Base-by-base conservation (phyloP, 2,113 vertebrate species). In the Cephalopterus ornatus region DNA sequence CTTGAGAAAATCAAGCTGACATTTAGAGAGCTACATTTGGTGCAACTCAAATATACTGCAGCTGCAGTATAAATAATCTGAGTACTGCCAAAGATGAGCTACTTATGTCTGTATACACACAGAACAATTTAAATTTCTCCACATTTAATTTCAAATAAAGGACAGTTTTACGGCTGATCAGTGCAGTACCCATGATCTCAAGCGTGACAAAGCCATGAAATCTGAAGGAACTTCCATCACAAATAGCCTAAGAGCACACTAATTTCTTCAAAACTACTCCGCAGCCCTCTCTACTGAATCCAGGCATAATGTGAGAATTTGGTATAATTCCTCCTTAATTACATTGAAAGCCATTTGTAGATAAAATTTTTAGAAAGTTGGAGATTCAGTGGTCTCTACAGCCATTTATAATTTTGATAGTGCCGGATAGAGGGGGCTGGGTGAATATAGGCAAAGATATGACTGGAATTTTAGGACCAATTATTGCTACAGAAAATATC, bases 1-100 rank as follows among this genome's bases (percentile, higher is more conserved):
- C 86, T 96, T 87, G 83, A 96, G 88, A 92, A 97, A 95, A 96
- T 94, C 70, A 44, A 85, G 61, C 83, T 95, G 92, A 93, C 93
- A 93, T 96, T 96, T 96, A 78, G 56, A 94, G 37, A 93, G 66
- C 86, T 81, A 92, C 92, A 96, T 94, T 96, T 95, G 76, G 86
- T 87, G 88, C 83, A 89, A 87, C 70, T 88, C 91, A 91, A 71
- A 95, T 92, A 86, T 71, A 94, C 92, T 93, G 92, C 95, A 96
- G 91, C 93, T 96, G 85, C 87, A 86, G 88, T 77, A 93, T 76
- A 95, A 97, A 92, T 92, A 94, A 95, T 81, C 73, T 42, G 61
- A 94, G 83, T 23, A 27, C 62, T 94, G 93, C 84, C 80, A 86
- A 89, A 85, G 80, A 96, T 81, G 92, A 95, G 73, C 83, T 81